These are phyloP conservation scores for Drosophila biarmipes DNA, from an alignment of 1,140 invertebrate species.

Conservation along the genomic window DNA sequence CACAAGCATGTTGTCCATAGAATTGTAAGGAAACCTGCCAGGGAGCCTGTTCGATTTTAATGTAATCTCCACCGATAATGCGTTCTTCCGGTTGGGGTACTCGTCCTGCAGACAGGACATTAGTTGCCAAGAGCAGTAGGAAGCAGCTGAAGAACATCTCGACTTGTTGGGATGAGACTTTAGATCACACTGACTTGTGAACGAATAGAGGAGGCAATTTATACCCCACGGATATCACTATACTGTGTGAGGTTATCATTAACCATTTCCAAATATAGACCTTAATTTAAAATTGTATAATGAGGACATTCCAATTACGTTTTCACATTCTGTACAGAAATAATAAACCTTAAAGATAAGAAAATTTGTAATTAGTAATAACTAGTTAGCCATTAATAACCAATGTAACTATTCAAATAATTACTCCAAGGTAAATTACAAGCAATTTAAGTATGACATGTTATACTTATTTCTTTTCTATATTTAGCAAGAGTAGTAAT, in stretches of 20 bases:
- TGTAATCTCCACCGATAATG: background rate
- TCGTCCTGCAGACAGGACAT: constrained; percentile 1
- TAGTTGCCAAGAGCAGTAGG: background rate
- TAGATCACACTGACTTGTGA: background rate
- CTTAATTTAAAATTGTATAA: no score
- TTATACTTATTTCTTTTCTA: no score
- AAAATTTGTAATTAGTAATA: no score
- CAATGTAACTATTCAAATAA: no score
- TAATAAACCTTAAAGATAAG: no score
- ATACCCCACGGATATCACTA: background rate
- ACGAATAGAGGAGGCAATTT: background rate
- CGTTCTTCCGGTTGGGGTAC: background rate
- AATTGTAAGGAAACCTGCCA: constrained; percentile 1
- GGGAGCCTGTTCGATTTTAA: background rate
- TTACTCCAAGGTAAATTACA: no score
- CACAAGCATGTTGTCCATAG: fast-evolving
- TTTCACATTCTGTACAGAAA: no score
- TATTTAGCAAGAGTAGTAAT: no score
- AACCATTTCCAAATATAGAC: background rate
- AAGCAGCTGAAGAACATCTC: constrained; percentile 1
- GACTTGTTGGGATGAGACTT: background rate
- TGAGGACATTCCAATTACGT: no score
- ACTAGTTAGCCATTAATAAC: no score
- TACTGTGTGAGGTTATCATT: background rate
- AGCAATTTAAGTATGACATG: no score